Conservation (phyloP, 2,797 vertebrate species). For the Cryptoblepharus egeriae region DNA sequence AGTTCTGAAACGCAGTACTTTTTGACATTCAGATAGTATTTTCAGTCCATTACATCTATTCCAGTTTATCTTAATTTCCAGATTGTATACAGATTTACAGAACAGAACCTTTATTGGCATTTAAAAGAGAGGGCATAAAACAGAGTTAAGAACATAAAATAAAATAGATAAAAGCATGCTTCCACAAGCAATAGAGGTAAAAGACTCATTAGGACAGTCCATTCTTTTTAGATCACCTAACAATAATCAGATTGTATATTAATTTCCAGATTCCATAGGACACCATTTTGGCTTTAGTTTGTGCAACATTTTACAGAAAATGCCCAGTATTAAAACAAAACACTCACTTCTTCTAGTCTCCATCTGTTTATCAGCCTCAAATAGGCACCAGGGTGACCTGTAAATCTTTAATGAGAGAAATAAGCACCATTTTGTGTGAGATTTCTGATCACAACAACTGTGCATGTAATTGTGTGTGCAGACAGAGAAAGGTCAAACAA, state of each 20-base stretch:
- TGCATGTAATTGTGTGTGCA: neutral
- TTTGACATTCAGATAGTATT: neutral
- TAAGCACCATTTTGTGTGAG: constrained; percentile 41
- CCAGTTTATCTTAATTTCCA: neutral
- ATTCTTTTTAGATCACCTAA: too few species aligned
- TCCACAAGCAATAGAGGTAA: too few species aligned
- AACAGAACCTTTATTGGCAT: too few species aligned
- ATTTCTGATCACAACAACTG: constrained; percentile 16
- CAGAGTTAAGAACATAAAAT: too few species aligned
- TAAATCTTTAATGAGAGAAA: constrained; percentile 85
- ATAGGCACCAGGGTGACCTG: constrained; percentile 93
- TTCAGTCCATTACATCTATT: neutral
- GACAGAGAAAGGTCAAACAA: constrained; percentile 27
- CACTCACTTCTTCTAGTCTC: constrained; percentile 93
- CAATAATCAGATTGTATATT: too few species aligned
- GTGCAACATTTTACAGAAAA: neutral
- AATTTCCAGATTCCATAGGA: neutral
- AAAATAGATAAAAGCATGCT: too few species aligned
- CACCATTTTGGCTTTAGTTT: neutral
- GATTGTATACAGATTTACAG: too few species aligned
- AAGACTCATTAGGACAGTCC: too few species aligned
- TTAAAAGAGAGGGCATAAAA: too few species aligned
- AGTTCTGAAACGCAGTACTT: neutral
- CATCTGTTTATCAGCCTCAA: constrained; percentile 93
- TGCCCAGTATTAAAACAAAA: neutral